Evolutionary conservation across 2,888 invertebrate genomes (phyloP), one percentile per base, ranked within the genome.

Genomic region (Cephus runcator): DNA sequence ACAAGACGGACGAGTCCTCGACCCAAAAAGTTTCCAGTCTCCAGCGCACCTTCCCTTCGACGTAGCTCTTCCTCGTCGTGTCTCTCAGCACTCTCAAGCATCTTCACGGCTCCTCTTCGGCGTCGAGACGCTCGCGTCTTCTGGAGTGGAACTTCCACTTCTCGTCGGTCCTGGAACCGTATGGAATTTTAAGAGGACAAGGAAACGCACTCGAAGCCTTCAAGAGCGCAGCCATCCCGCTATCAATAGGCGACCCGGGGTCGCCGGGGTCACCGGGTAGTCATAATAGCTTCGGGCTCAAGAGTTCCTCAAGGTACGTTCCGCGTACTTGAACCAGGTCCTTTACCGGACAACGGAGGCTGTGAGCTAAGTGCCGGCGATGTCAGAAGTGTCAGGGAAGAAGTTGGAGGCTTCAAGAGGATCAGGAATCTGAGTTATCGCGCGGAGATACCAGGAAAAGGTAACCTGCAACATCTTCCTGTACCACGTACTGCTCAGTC

Each of bases 171-270:
- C 56, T 56, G 71, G 71, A 31, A 71, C 31, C 71, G 12, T 12
- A 31, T 71, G 33, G 69, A 77, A 75, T 77, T 77, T 77, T 77
- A 75, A 77, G 75, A 77, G 77, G 75, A 77, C 75, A 75, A 75
- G 77, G 69, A 77, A 77, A 77, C 75, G 77, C 77, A 34, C 34
- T 71, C 71, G 31, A 31, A 31, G 33, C 12, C 30, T 71, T 77
- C 77, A 36, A 69, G 77, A 34, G 56, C 56, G 23, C 0, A 56
- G 56, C 36, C 75, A 12, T 33, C 40, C 40, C 69, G 74, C 68
- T 75, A 77, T 75, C 71, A 40, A 74, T 74, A 31, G 71, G 56
- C 56, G 56, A 56, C 56, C 56, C 9, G 15, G 23, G 56, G 56
- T 56, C 56, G 0, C 1, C 1, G 56, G 56, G 56, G 56, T 56